phyloP scores from a whole-genome alignment of 2,113 vertebrate genomes.

The Solenodon paradoxus region DNA sequence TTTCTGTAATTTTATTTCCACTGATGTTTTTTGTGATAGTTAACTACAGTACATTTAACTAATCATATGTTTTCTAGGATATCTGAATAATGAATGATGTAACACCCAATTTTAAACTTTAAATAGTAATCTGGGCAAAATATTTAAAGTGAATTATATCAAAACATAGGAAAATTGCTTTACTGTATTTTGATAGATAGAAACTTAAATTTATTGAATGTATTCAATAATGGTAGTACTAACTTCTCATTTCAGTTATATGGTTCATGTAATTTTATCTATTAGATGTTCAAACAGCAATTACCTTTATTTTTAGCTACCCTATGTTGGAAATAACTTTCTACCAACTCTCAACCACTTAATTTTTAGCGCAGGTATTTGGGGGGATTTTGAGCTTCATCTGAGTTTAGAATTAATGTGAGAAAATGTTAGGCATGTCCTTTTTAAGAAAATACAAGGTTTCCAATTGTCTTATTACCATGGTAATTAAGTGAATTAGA shows the following conservation, averaged over 20 bases:
- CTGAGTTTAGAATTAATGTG: constrained; percentile 63
- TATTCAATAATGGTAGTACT: constrained; percentile 46
- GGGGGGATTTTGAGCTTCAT: constrained; percentile 48
- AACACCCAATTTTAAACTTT: constrained; percentile 42
- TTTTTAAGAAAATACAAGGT: constrained; percentile 66
- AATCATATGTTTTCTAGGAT: constrained; percentile 56
- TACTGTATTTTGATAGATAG: constrained; percentile 56
- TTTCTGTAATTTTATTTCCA: constrained; percentile 45
- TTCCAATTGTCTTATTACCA: constrained; percentile 67
- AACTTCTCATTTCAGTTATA: constrained; percentile 35
- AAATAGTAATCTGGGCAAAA: constrained; percentile 50
- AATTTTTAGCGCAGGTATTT: constrained; percentile 44
- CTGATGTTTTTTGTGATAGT: constrained; percentile 28
- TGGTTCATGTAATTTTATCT: constrained; percentile 40
- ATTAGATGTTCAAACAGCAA: constrained; percentile 36
- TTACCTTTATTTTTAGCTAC: constrained; percentile 48
- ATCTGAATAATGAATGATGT: constrained; percentile 42
- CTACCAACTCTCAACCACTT: constrained; percentile 50
- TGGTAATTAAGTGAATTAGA: constrained; percentile 71
- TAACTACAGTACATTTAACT: constrained; percentile 26
- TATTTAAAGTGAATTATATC: constrained; percentile 46
- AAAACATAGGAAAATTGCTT: constrained; percentile 46
- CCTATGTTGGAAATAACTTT: constrained; percentile 45
- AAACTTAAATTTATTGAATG: constrained; percentile 53
- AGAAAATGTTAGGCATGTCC: constrained; percentile 71